Conservation (phyloP, 2,888 invertebrate species). For the Exephanes ischioxanthus region DNA sequence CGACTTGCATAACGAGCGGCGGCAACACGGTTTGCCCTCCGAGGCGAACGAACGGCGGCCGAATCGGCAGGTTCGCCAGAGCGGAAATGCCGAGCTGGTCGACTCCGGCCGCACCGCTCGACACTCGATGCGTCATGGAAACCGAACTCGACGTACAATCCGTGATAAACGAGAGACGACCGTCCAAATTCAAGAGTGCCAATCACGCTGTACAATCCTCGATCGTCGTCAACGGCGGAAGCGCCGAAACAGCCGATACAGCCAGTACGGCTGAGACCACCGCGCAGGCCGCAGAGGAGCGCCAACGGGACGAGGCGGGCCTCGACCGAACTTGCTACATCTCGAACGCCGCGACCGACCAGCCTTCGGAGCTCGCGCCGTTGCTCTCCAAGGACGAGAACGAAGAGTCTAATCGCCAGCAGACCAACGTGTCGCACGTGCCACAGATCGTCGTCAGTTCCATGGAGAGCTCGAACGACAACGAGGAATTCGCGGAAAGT, state of each 20-base stretch:
- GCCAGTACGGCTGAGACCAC: not conserved
- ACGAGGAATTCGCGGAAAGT: constrained; percentile 15
- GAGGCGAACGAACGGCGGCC: constrained; percentile 40
- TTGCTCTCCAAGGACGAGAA: constrained; percentile 45
- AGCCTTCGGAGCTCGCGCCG: constrained; percentile 20
- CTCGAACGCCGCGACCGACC: not conserved
- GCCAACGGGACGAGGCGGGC: not conserved
- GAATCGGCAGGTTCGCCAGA: constrained; percentile 46
- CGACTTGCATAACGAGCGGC: not conserved
- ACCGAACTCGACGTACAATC: constrained; percentile 82
- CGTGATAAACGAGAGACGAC: constrained; percentile 83
- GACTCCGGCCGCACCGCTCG: constrained; percentile 24
- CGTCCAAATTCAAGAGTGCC: constrained; percentile 78
- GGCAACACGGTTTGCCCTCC: not conserved
- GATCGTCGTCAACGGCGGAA: not conserved
- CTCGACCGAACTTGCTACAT: constrained; percentile 11
- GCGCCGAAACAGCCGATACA: not conserved
- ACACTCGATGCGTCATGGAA: constrained; percentile 25
- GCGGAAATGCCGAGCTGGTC: constrained; percentile 42
- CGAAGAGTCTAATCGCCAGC: not conserved
- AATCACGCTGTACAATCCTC: constrained; percentile 37
- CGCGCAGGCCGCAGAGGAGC: constrained; percentile 18
- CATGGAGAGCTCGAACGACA: constrained; percentile 11
- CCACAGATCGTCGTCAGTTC: not conserved
- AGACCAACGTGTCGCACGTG: not conserved